Base-by-base conservation (phyloP, 2,888 invertebrate species). In the Ametastegia equiseti region DNA sequence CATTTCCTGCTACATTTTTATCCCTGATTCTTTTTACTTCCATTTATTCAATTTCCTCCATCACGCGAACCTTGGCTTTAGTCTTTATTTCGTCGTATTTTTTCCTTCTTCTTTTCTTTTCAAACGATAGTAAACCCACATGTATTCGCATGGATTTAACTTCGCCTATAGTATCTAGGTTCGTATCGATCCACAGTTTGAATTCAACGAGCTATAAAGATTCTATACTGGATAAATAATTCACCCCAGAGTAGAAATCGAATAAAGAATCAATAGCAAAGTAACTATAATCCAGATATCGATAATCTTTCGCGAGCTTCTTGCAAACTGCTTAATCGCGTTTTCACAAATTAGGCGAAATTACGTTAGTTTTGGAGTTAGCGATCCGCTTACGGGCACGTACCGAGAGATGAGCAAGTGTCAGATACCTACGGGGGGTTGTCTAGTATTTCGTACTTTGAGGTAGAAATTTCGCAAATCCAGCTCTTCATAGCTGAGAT, bases 391-490 rank as follows among this genome's bases (percentile, higher is more conserved):
- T 19, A 15, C 15, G 23, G 1, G 11, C 30, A 23, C 30, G 30
- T 30, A 11, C 54, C 1, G 1, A 54, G 54, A 65, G 65, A 19
- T 67, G 4, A 39, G 36, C 36, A 15, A 27, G 19, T 36, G 9
- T 39, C 54, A 39, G 15, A 39, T 67, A 39, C 54, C 42, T 42
- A 42, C 15, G n/a, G n/a, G 33, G 4, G 30, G 33, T 39, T 67
- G 39, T 39, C 65, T 67, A 19, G 65, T 67, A 67, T 39, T n/a
- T 67, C 39, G 65, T 67, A 67, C 19, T 15, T 67, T 67, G 39
- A 19, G 39, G 39, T 39, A 19, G 39, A 39, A 39, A 19, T 39
- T 67, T 23, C 36, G 39, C 39, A 39, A 15, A 36, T 39, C 39
- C 19, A 39, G 9, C 19, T 67, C 36, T n/a, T 19, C 65, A 39